A percentile compares a stretch with the other conserved stretches of the same genome.
These are phyloP conservation scores for Cassiopea andromeda DNA, from an alignment of 30 jellyfish, hydroid and myxozoan genomes.

Conservation along the genomic window DNA sequence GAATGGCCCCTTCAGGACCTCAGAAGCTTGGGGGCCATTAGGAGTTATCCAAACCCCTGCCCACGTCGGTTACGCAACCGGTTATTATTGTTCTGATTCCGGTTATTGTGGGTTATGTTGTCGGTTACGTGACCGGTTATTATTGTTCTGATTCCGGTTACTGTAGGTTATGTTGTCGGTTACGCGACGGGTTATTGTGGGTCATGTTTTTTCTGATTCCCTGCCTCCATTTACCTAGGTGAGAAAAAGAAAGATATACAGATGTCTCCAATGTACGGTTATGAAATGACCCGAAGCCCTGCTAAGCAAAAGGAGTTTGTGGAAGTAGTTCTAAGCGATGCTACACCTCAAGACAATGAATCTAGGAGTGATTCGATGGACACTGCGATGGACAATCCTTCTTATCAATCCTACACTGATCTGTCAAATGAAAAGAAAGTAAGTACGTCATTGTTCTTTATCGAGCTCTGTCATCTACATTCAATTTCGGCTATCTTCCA, in stretches of 20 bases:
- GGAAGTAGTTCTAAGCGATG: conserved; percentile 42
- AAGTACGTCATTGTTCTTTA: too few relatives aligned
- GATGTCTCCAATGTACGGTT: conserved; percentile 15
- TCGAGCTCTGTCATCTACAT: too few relatives aligned
- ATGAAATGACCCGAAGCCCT: neutral
- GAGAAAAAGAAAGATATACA: neutral
- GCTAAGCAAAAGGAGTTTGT: conserved; percentile 21
- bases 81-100: too few relatives aligned
- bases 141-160: too few relatives aligned
- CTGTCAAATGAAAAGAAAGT: conserved; percentile 9
- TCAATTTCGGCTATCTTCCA: too few relatives aligned
- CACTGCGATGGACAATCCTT: conserved; percentile 49
- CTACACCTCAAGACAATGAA: neutral
- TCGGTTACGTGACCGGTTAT: too few relatives aligned
- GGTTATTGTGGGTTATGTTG: too few relatives aligned
- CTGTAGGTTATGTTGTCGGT: too few relatives aligned
- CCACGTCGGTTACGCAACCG: too few relatives aligned
- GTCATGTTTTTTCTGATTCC: neutral
- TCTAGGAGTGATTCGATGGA: conserved; percentile 1
- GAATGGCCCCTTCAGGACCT: too few relatives aligned
- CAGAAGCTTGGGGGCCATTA: too few relatives aligned
- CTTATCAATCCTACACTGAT: conserved; percentile 32
- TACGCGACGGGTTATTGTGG: neutral
- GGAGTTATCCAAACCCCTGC: too few relatives aligned
- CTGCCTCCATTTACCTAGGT: neutral